Base-by-base conservation (phyloP, 2,113 vertebrate species). In the Corythornis madagascariensis region DNA sequence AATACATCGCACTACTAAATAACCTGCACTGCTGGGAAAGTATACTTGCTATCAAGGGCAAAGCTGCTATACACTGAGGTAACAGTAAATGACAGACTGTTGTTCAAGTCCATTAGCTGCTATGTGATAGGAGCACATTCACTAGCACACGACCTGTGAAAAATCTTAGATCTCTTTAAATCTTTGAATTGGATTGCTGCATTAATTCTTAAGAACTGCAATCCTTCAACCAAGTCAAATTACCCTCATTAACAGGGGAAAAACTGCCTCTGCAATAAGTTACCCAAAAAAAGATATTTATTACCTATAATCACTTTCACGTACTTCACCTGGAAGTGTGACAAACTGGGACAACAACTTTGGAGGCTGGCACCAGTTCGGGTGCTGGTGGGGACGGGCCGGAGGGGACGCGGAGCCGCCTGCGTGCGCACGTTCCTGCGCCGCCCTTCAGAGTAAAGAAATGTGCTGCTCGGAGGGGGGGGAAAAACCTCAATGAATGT, bases 101-200 rank as follows among this genome's bases (percentile, higher is more conserved):
- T 98, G 99, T 99, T 99, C 99, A 98, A 98, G 99, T 98, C 99
- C 99, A 99, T 99, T 99, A 99, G 99, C 98, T 98, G 99, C 99
- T 99, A 98, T 98, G 99, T 98, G 98, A 99, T 98, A 99, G 98
- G 97, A 98, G 97, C 97, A 98, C 99, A 99, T 99, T 98, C 98
- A 98, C 98, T 97, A 98, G 98, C 98, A 98, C 97, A 98, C 99
- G 99, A 99, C 99, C 99, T 99, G 99, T 99, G 99, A 99, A 99
- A 98, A 99, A 99, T 99, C 99, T 97, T 97, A 98, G 99, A 99
- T 99, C 98, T 99, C 98, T 98, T 99, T 99, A 99, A 98, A 98
- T 99, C 98, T 99, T 96, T 98, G 98, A 99, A 98, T 98, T 98
- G 98, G 98, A 98, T 98, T 99, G 99, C 98, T 96, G 98, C 99